Base-by-base conservation (phyloP, 2,797 vertebrate genomes). In the Epinephelus awoara region DNA sequence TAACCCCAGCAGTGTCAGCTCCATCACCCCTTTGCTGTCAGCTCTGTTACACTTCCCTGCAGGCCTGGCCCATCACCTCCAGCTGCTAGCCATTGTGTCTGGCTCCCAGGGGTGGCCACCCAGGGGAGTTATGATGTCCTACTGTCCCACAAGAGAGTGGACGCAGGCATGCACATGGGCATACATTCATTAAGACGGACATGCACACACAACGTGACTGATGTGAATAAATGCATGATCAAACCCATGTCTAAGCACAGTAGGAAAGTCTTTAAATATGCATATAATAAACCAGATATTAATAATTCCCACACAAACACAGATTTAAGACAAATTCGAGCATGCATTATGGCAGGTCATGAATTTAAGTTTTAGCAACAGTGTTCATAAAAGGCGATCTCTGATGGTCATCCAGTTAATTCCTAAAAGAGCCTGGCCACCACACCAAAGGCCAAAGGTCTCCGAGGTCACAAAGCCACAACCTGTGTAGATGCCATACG, bases 71-170 rank as follows among this genome's bases (percentile, higher is more conserved):
- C 83, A 59, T 91, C 89, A 90, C 89, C 87, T 87, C 93, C 94
- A 95, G 93, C 91, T 94, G 95, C 84, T 82, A 44, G 62, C 87
- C 80, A 90, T 94, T 94, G 92, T 94, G 77, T 84, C 62, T 61
- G 51, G 77, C 88, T 95, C 94, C 89, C 93, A 93, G 64, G 87
- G 87, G 89, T 85, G 73, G 49, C 67, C 75, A 72, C 74, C 86
- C 71, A 73, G 55, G 59, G 80, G 66, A 72, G 62, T 61, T 59
- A 63, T 58, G 27, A 57, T 56, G 46, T 19, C 59, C 59, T 40
- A 77, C 62, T 63, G 78, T 85, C 86, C 75, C 73, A 67, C 40
- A 72, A 58, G 63, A 85, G 52, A 44, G 38, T 52, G 4, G 14
- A 54, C 65, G 71, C 59, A 68, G 47, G 64, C 58, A 82, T 51